phyloP scores from a whole-genome alignment of 2,888 invertebrate genomes.

The Macropis europaea region DNA sequence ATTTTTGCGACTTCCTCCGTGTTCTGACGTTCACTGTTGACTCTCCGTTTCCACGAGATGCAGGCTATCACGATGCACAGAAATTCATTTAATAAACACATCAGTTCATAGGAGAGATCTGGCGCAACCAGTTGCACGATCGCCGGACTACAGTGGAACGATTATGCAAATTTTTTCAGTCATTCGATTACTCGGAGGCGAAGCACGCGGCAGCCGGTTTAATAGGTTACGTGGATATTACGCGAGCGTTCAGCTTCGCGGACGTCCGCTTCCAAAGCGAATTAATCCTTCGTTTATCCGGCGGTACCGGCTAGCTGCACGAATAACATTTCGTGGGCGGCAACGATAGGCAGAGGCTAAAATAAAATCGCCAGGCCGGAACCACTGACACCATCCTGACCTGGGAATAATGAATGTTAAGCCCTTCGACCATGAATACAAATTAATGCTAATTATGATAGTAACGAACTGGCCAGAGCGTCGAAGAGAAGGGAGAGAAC shows the following conservation, averaged over 20 bases:
- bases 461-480: slow-evolving; percentile 7
- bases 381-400: background rate
- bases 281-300: slow-evolving; percentile 53
- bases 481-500: background rate
- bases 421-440: slow-evolving; percentile 30
- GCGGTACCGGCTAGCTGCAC: slow-evolving; percentile 20
- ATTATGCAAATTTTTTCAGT: too few species aligned
- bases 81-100: too few species aligned
- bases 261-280: slow-evolving; percentile 28
- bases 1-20: too few species aligned
- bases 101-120: too few species aligned
- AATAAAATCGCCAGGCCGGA: slow-evolving; percentile 17
- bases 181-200: too few species aligned
- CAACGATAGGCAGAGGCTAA: slow-evolving; percentile 18
- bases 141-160: too few species aligned
- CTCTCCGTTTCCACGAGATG: too few species aligned
- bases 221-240: slow-evolving; percentile 43
- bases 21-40: too few species aligned
- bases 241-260: slow-evolving; percentile 38
- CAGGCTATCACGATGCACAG: too few species aligned
- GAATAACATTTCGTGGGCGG: slow-evolving; percentile 28
- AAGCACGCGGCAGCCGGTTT: slow-evolving; percentile 12
- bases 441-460: slow-evolving; percentile 42
- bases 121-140: too few species aligned
- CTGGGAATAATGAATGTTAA: slow-evolving; percentile 31